Evolutionary conservation across 2,797 vertebrate species (phyloP).

Genomic region (Gymnothorax javanicus): DNA sequence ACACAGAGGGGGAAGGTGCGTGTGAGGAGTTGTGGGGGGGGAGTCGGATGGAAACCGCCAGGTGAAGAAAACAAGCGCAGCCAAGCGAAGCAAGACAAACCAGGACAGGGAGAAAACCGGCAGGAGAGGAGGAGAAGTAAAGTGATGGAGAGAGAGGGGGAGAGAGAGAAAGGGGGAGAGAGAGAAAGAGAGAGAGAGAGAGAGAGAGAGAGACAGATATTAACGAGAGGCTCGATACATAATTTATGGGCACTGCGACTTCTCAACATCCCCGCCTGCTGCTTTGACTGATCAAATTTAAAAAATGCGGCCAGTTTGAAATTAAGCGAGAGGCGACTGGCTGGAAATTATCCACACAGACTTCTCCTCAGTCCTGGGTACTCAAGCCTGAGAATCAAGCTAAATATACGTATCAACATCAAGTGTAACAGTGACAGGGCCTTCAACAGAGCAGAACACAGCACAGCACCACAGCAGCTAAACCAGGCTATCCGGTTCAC

Average conservation of each 20-base stretch:
- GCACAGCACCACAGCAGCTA: no score
- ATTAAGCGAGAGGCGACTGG: background rate
- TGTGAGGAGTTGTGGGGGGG: background rate
- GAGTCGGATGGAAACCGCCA: background rate
- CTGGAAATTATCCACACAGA: background rate
- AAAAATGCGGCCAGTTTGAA: background rate
- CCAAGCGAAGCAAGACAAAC: background rate
- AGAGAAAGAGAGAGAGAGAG: background rate
- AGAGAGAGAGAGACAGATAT: background rate
- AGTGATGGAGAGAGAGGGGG: background rate
- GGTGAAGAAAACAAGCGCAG: background rate
- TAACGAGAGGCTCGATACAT: constrained; percentile 28
- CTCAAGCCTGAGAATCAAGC: no score
- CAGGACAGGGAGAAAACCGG: background rate
- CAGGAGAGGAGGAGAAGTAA: no score
- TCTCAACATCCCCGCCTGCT: constrained; percentile 11
- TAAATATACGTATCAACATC: no score
- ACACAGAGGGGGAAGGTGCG: background rate
- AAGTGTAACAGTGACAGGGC: no score
- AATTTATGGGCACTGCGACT: constrained; percentile 17
- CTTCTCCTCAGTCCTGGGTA: no score
- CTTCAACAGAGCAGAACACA: no score
- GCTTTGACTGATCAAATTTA: background rate
- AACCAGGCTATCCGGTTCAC: no score
- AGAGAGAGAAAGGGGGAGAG: background rate